Evolutionary conservation across 2,888 invertebrate species (phyloP), one percentile per base, ranked within the genome.

Genomic region (Lobophora halterata): DNA sequence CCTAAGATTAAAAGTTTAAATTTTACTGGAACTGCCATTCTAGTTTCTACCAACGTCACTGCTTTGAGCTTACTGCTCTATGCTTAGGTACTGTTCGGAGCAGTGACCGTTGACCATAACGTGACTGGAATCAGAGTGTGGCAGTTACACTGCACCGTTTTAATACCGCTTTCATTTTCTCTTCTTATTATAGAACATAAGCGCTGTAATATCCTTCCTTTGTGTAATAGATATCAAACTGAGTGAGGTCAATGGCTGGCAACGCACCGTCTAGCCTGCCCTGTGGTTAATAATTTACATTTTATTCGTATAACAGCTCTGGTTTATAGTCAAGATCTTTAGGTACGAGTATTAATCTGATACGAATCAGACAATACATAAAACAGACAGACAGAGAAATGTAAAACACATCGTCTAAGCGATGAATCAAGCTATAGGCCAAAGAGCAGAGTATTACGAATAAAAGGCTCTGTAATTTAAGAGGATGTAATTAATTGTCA

Each of bases 201-300:
- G 51, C 51, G 50, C 47, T 41, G 39, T 52, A 49, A 54, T 48
- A 52, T 51, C 46, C 29, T 44, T 46, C 20, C 43, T 43, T 31
- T 35, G 46, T 49, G 46, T 44, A 48, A 39, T 58, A 62, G 61
- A 65, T 68, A 69, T 71, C 56, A 63, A 41, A 62, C 52, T 30
- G 58, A 59, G 68, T 63, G 64, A 59, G 64, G 65, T 67, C 62
- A 57, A 51, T 46, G 59, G 52, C 54, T 60, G 58, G 46, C 52
- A 53, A 65, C 48, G 39, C 37, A 36, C 14, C 49, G 58, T 50
- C 53, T 44, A 49, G 61, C 55, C 56, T 55, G 47, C 48, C 54
- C 51, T 43, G 48, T 49, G 60, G 69, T 70, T 76, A 79, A 78
- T 78, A 74, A 77, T 79, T 78, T 77, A 75, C 71, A 76, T 77